Evolutionary conservation across 2,888 invertebrate genomes (phyloP).

Genomic region (Coenonympha arcania): DNA sequence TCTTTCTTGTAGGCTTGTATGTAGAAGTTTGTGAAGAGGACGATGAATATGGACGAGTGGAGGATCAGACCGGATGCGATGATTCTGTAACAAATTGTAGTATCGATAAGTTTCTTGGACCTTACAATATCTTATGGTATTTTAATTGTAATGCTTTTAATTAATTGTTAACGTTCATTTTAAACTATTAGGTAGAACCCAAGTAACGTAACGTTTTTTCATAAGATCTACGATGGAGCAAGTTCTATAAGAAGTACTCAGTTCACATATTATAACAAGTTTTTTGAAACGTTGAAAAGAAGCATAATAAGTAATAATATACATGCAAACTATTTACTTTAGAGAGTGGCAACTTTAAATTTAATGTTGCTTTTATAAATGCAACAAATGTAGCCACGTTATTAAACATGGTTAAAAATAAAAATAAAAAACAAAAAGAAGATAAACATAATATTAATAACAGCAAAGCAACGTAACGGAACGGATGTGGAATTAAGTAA

Average conservation of each 20-base stretch:
- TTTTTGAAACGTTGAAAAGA: background rate
- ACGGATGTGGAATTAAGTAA: background rate
- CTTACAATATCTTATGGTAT: too few relatives aligned
- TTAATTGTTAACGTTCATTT: too few relatives aligned
- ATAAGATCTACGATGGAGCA: too few relatives aligned
- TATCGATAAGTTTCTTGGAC: background rate
- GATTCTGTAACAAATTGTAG: constrained; percentile 51
- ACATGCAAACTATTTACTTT: background rate
- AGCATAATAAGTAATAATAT: background rate
- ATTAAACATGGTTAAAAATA: background rate
- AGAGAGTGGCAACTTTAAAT: background rate
- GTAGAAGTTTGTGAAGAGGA: constrained; percentile 93
- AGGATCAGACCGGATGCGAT: constrained; percentile 83
- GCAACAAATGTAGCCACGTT: background rate
- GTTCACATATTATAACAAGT: too few relatives aligned
- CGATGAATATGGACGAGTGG: constrained; percentile 90
- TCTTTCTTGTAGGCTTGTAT: constrained; percentile 80
- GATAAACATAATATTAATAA: background rate
- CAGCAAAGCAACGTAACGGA: background rate
- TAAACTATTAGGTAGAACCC: too few relatives aligned
- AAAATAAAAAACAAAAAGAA: background rate
- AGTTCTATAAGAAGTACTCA: too few relatives aligned
- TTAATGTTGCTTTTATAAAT: background rate
- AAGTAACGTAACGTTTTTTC: too few relatives aligned
- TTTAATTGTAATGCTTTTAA: too few relatives aligned